phyloP scores from a whole-genome alignment of 2,797 vertebrate genomes.

The Serranus cabrilla region DNA sequence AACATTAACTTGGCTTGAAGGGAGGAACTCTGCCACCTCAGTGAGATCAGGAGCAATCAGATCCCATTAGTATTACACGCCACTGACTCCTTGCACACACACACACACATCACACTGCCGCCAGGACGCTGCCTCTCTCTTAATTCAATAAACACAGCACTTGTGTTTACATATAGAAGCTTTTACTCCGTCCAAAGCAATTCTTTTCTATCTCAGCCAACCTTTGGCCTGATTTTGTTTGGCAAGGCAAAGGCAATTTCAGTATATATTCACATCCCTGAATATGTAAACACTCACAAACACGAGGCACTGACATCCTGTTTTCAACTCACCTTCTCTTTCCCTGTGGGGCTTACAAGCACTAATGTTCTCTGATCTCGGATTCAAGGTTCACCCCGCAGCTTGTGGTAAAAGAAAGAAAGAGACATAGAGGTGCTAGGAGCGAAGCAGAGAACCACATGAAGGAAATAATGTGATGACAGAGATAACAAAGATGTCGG shows the following conservation, averaged over 20 bases:
- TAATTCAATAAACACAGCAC: slow-evolving; percentile 49
- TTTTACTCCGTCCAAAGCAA: slow-evolving; percentile 42
- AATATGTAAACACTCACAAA: slow-evolving; percentile 54
- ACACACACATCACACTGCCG: slow-evolving; percentile 8
- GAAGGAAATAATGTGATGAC: slow-evolving; percentile 43
- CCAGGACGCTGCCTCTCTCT: slow-evolving; percentile 19
- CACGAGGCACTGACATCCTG: slow-evolving; percentile 39
- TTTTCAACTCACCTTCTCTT: slow-evolving; percentile 38
- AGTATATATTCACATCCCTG: slow-evolving; percentile 33
- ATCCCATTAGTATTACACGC: slow-evolving; percentile 57
- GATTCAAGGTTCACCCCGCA: slow-evolving; percentile 33
- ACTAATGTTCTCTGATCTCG: slow-evolving; percentile 33
- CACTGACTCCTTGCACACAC: slow-evolving; percentile 34
- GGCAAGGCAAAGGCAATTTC: slow-evolving; percentile 44
- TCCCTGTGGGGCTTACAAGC: slow-evolving; percentile 18
- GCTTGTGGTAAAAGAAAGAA: slow-evolving; percentile 11
- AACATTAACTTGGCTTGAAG: slow-evolving; percentile 42
- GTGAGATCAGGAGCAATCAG: slow-evolving; percentile 44
- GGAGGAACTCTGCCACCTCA: slow-evolving; percentile 34
- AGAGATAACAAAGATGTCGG: slow-evolving; percentile 59
- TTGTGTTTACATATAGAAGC: slow-evolving; percentile 53
- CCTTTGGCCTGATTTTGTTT: slow-evolving; percentile 52
- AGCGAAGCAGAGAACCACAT: slow-evolving; percentile 5
- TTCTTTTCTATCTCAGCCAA: slow-evolving; percentile 36
- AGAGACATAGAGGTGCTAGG: slow-evolving; percentile 13